Percentiles rank a stretch among this genome's conserved stretches.
Evolutionary conservation across 1,140 invertebrate genomes (phyloP).

Genomic region (Panagrolaimus sp.): DNA sequence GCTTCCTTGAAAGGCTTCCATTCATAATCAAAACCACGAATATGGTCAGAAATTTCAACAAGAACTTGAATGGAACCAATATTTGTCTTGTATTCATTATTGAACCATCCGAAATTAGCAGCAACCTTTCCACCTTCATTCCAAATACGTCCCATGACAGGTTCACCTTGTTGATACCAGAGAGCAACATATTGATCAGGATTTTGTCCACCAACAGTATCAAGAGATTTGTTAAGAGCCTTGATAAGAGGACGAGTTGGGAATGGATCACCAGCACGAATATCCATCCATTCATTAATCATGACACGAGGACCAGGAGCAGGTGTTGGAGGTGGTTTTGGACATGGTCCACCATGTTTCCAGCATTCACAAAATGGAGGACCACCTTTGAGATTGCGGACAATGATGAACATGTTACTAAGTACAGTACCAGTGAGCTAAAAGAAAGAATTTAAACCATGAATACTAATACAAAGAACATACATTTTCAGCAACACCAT

Average conservation of each 20-base stretch:
- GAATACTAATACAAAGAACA: constrained; percentile 6
- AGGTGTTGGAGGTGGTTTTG: constrained; percentile 30
- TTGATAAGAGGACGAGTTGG: constrained; percentile 30
- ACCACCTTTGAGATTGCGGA: constrained; percentile 24
- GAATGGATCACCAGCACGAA: constrained; percentile 41
- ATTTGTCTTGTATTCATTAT: constrained; percentile 42
- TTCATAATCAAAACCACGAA: constrained; percentile 5
- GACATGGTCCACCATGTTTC: constrained; percentile 20
- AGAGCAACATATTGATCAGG: constrained; percentile 47
- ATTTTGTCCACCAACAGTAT: constrained; percentile 42
- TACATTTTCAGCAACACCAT: constrained; percentile 26
- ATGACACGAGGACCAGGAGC: constrained; percentile 27
- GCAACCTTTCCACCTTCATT: constrained; percentile 48
- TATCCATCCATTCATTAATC: constrained; percentile 45
- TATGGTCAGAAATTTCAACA: constrained; percentile 7
- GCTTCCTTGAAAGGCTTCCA: constrained; percentile 38
- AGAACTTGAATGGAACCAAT: constrained; percentile 43
- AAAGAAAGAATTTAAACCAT: neutral
- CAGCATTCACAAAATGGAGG: constrained; percentile 37
- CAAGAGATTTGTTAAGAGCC: constrained; percentile 34
- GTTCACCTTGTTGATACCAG: constrained; percentile 45
- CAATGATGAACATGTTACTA: constrained; percentile 26
- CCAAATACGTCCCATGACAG: constrained; percentile 49
- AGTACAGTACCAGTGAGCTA: constrained; percentile 27
- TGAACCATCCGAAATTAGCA: constrained; percentile 37